Evolutionary conservation across 2,888 invertebrate species (phyloP).

Genomic region (Nasonia oneida): DNA sequence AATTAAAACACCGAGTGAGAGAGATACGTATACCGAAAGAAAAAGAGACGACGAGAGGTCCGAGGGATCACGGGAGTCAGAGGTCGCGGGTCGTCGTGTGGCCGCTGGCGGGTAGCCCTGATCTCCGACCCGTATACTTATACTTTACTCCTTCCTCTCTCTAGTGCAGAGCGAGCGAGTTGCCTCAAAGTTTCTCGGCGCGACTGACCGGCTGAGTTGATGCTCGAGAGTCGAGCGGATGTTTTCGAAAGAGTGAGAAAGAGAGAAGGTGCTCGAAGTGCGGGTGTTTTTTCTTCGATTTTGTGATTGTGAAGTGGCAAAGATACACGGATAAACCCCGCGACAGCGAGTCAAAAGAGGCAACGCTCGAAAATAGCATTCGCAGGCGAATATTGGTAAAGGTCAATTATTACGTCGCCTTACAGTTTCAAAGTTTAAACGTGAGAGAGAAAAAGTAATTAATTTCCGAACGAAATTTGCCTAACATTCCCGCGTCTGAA

Average conservation of each 20-base stretch:
- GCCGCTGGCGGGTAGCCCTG: slow-evolving; percentile 73
- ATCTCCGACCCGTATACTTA: slow-evolving; percentile 69
- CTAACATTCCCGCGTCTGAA: slow-evolving; percentile 4
- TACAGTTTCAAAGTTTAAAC: background rate
- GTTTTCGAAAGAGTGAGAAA: background rate
- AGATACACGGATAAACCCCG: too few species aligned
- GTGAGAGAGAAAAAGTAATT: slow-evolving; percentile 17
- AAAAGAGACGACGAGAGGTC: slow-evolving; percentile 36
- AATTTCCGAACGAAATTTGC: slow-evolving; percentile 5
- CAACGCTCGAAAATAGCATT: background rate
- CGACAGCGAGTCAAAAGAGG: too few species aligned
- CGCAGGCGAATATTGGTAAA: background rate
- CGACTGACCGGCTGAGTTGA: background rate
- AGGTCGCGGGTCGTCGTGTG: slow-evolving; percentile 71
- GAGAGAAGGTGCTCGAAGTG: background rate
- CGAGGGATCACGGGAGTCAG: slow-evolving; percentile 72
- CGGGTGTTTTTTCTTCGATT: background rate
- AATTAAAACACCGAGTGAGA: background rate
- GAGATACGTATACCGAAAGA: background rate
- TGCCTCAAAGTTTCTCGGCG: slow-evolving; percentile 15
- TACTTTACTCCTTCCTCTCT: slow-evolving; percentile 64
- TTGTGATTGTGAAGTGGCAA: background rate
- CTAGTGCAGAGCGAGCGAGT: slow-evolving; percentile 55
- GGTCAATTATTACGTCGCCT: background rate
- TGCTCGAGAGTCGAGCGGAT: background rate